Conservation (phyloP, 2,797 vertebrate species). For the Steatocranus sp. region DNA sequence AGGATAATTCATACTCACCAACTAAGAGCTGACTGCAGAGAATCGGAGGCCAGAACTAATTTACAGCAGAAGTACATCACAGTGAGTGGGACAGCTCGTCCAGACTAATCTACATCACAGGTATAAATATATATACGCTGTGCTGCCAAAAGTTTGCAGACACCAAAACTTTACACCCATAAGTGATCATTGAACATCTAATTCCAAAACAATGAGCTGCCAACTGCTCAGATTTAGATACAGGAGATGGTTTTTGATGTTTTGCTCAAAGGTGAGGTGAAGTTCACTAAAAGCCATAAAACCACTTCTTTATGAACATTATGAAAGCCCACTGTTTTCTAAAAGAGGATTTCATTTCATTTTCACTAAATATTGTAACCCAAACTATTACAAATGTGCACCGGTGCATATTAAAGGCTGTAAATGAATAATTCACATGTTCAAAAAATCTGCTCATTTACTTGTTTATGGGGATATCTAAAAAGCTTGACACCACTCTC, state of each 20-base stretch:
- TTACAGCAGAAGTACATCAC: slow-evolving; percentile 15
- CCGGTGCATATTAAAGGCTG: neutral
- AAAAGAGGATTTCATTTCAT: neutral
- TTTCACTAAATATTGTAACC: neutral
- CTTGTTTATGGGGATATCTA: neutral
- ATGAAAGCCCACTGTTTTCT: neutral
- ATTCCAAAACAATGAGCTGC: neutral
- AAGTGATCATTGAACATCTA: neutral
- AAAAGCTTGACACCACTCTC: neutral
- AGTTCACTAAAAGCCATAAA: neutral
- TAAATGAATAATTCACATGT: neutral
- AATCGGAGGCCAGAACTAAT: slow-evolving; percentile 34
- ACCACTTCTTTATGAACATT: neutral
- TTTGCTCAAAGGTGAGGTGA: neutral
- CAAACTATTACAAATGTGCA: neutral
- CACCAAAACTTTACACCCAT: neutral
- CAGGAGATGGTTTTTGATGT: neutral
- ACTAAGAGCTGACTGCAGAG: slow-evolving; percentile 37
- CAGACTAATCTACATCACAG: neutral
- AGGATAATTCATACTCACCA: slow-evolving; percentile 33
- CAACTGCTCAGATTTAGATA: neutral
- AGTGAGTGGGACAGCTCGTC: slow-evolving; percentile 3
- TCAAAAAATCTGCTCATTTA: neutral
- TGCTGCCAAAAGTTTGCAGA: neutral
- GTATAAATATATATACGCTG: neutral